These are phyloP conservation scores for Urophycis tenuis DNA, from an alignment of 2,797 vertebrate species.

Conservation along the genomic window DNA sequence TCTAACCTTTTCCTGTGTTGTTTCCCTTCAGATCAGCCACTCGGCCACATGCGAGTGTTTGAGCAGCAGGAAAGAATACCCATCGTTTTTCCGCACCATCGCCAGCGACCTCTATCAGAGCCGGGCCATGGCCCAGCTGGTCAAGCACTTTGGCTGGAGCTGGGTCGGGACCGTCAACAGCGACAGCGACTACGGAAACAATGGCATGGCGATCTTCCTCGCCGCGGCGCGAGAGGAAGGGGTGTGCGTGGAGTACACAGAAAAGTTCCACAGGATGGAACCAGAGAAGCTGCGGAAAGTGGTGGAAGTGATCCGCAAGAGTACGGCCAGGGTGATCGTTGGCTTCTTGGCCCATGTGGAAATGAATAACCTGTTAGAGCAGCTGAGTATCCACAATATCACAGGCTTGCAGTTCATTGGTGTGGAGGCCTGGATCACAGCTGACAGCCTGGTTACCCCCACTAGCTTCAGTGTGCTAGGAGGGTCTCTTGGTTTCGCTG, in stretches of 20 bases:
- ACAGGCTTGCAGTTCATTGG: constrained; percentile 68
- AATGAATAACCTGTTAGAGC: constrained; percentile 62
- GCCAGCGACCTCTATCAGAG: constrained; percentile 70
- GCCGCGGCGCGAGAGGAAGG: constrained; percentile 61
- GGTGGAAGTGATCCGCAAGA: constrained; percentile 60
- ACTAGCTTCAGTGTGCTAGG: constrained; percentile 59
- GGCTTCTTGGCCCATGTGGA: constrained; percentile 63
- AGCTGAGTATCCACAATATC: constrained; percentile 59
- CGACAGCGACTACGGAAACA: constrained; percentile 71
- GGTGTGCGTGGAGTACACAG: constrained; percentile 66
- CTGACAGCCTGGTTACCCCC: constrained; percentile 64
- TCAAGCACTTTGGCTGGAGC: constrained; percentile 71
- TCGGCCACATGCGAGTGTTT: constrained; percentile 69
- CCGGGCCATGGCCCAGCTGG: constrained; percentile 60
- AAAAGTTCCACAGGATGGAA: constrained; percentile 61
- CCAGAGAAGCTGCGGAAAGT: constrained; percentile 59
- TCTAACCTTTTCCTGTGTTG: not conserved
- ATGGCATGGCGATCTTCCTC: constrained; percentile 69
- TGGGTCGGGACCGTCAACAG: constrained; percentile 73
- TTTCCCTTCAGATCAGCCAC: constrained; percentile 62
- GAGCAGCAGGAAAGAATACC: constrained; percentile 59
- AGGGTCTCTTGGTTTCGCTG: constrained; percentile 66
- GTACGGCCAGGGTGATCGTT: constrained; percentile 64
- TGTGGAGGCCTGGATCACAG: constrained; percentile 72
- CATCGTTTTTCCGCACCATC: constrained; percentile 68